Conservation (phyloP, 2,797 vertebrate species). For the Gallinago solitaria region DNA sequence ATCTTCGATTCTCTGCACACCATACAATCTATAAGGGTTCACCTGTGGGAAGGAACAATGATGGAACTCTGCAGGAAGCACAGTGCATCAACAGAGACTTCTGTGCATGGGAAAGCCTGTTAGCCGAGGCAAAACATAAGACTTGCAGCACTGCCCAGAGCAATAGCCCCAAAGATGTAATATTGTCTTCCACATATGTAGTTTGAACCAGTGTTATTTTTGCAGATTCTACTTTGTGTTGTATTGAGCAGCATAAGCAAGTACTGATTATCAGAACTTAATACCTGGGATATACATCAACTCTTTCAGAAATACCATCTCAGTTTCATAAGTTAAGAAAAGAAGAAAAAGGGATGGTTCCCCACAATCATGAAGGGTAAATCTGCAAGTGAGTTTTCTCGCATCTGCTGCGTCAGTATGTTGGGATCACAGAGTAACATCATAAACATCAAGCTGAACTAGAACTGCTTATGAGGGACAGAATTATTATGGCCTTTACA, state of each 20-base stretch:
- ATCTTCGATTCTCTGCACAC: fast-evolving
- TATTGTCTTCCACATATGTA: background rate
- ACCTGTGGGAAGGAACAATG: background rate
- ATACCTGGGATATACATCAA: background rate
- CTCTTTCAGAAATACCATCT: background rate
- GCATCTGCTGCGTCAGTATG: background rate
- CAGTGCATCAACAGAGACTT: fast-evolving
- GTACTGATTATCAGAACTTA: background rate
- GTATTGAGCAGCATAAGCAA: background rate
- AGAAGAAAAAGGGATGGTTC: background rate
- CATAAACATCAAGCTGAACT: background rate
- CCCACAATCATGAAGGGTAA: background rate
- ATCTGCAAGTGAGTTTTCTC: background rate
- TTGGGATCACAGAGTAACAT: background rate
- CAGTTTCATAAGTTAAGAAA: background rate
- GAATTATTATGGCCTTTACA: background rate
- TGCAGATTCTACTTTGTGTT: background rate
- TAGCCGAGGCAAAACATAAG: background rate
- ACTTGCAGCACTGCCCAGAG: background rate
- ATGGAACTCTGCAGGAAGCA: background rate
- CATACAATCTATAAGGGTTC: background rate
- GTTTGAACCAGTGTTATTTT: background rate
- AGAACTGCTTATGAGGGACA: background rate
- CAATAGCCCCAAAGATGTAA: background rate
- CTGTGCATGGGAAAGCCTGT: background rate